These are phyloP conservation scores for Mustela lutreola DNA, from an alignment of 2,113 vertebrate species.

Conservation along the genomic window DNA sequence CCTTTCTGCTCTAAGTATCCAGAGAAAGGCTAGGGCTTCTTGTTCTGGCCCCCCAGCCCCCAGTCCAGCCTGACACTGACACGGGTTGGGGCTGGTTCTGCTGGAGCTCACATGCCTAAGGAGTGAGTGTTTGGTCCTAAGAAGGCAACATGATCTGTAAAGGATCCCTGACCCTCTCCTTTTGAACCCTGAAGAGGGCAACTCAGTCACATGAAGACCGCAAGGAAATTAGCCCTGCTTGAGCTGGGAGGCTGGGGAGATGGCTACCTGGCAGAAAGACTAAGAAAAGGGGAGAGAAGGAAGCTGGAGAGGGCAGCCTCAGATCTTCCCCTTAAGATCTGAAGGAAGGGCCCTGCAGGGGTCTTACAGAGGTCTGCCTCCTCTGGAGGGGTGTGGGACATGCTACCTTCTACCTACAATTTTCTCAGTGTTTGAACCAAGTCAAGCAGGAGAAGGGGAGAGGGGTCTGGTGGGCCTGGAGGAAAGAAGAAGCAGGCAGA, in stretches of 20 bases:
- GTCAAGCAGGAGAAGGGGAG: neutral
- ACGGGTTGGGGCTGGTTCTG: neutral
- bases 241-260: constrained; percentile 73
- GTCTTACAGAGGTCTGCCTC: neutral
- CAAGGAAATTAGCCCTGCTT: constrained; percentile 71
- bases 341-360: neutral
- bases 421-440: neutral
- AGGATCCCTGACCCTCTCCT: constrained; percentile 16
- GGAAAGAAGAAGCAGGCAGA: neutral
- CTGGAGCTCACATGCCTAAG: constrained; percentile 29
- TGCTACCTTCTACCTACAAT: neutral
- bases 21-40: neutral
- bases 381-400: neutral
- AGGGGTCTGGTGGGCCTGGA: neutral
- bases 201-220: constrained; percentile 69
- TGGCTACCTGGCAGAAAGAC: neutral
- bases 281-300: neutral
- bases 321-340: neutral
- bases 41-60: neutral
- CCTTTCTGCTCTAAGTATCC: neutral
- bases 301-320: neutral
- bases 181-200: constrained; percentile 46
- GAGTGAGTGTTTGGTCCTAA: neutral
- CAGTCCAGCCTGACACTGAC: neutral
- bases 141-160: constrained; percentile 68